These are phyloP conservation scores for Phaethornis superciliosus DNA, from an alignment of 2,113 vertebrate genomes.

Conservation along the genomic window DNA sequence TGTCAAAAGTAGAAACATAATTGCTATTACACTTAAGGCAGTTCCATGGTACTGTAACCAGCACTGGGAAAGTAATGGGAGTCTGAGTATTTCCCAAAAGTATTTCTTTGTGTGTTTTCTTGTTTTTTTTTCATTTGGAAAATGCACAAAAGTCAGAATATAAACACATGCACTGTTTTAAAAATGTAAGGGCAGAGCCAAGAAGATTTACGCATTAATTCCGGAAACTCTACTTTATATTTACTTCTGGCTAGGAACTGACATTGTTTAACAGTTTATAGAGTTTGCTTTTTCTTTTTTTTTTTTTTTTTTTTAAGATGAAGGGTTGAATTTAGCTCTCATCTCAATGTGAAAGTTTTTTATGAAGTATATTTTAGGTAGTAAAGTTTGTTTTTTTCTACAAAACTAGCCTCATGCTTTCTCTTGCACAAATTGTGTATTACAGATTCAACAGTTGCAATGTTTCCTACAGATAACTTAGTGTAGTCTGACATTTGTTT, in stretches of 20 bases:
- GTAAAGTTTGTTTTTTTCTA: neutral
- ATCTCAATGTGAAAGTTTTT: neutral
- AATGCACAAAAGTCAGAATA: constrained; percentile 53
- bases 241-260: constrained; percentile 55
- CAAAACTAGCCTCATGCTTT: neutral
- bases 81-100: constrained; percentile 32
- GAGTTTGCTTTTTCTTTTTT: neutral
- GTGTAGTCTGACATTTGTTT: neutral
- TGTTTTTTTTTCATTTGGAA: constrained; percentile 16
- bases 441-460: neutral
- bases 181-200: constrained; percentile 55
- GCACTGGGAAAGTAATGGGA: neutral
- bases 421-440: neutral
- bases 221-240: constrained; percentile 34
- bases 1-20: constrained; percentile 53
- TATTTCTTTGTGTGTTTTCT: constrained; percentile 16
- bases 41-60: neutral
- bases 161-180: constrained; percentile 46
- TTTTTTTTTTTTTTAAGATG: neutral
- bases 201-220: constrained; percentile 52
- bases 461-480: neutral
- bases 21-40: constrained; percentile 35
- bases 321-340: neutral
- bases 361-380: neutral
- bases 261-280: constrained; percentile 63